These are phyloP conservation scores for Ptychodera flava DNA, from an alignment of 35 echinoderm and acorn worm species.

Conservation along the genomic window DNA sequence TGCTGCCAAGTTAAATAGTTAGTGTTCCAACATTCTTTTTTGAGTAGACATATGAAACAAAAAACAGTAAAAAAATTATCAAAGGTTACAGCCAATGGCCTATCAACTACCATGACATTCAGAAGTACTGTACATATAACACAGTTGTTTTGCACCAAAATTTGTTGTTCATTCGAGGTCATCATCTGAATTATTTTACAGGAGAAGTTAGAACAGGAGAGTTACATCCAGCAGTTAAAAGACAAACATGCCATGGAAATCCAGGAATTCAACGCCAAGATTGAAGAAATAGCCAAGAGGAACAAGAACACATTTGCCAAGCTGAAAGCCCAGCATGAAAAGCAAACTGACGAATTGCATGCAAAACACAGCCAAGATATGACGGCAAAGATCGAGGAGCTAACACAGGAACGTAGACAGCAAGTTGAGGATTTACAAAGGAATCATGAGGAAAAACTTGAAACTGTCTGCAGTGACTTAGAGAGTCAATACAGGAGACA, in stretches of 20 bases:
- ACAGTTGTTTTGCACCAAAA: too few species aligned
- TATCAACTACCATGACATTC: too few species aligned
- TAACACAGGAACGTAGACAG: constrained; percentile 64
- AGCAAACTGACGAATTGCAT: constrained; percentile 47
- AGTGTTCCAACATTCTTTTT: too few species aligned
- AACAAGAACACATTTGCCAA: constrained; percentile 68
- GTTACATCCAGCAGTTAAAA: constrained; percentile 58
- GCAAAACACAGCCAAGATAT: constrained; percentile 52
- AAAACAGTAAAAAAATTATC: too few species aligned
- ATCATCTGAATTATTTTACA: too few species aligned
- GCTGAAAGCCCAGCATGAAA: constrained; percentile 56
- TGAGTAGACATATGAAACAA: too few species aligned
- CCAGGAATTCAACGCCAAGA: constrained; percentile 52
- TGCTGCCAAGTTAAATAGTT: too few species aligned
- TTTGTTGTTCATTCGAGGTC: too few species aligned
- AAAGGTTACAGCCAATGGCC: too few species aligned
- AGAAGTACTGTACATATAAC: too few species aligned
- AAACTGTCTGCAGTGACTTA: constrained; percentile 39
- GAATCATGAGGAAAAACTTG: constrained; percentile 55
- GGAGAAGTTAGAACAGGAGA: constrained; percentile 80
- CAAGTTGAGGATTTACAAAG: constrained; percentile 63
- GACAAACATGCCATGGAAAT: constrained; percentile 66
- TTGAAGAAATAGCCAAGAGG: constrained; percentile 74
- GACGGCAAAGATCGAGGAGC: constrained; percentile 47
- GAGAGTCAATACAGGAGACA: constrained; percentile 48